Evolutionary conservation across 2,888 invertebrate genomes (phyloP), one percentile per base, ranked within the genome.

Genomic region (Drosophila neotestacea): DNA sequence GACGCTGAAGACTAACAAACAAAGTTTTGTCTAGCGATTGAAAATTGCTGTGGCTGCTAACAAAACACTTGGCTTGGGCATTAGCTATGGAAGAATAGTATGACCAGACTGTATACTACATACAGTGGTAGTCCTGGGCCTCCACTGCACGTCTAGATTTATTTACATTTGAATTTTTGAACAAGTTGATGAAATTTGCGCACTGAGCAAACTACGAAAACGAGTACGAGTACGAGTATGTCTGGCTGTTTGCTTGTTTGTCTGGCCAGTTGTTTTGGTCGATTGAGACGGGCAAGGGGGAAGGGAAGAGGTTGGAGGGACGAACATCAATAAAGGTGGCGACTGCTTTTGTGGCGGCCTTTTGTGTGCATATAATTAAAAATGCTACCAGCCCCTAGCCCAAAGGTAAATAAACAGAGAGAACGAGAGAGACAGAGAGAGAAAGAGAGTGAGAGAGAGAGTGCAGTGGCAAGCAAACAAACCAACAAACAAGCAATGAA

Each of bases 161-260:
- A 85, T 85, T 85, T 85, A 89, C 89, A 89, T 89, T 85, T 85
- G 89, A 88, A 85, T 89, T 85, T 85, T 89, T 85, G 89, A 85
- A 77, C 85, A 85, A 85, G 82, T 85, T 81, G 85, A 85, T 85
- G 79, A 85, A 88, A 88, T 77, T 85, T 81, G 79, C 73, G 70
- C 89, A 77, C 74, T 64, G 73, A 78, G 76, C 70, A 84, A 86
- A 86, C 89, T 84, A 77, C 9, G 52, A 58, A 44, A 46, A 34
- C 36, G 55, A 56, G 58, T 84, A 74, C 9, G 52, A 58, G 56
- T 56, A 34, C 36, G 55, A 56, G 58, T 47, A 28, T 68, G 85
- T 76, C 71, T 76, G 70, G 70, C 44, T 74, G 61, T 30, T 51
- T 36, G 39, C 42, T 56, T 42, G 60, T 48, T 61, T 38, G 51